Percentiles rank a stretch among this genome's conserved stretches.
Evolutionary conservation across 1,140 invertebrate species (phyloP).

Genomic region (Euura saliciscinereae): DNA sequence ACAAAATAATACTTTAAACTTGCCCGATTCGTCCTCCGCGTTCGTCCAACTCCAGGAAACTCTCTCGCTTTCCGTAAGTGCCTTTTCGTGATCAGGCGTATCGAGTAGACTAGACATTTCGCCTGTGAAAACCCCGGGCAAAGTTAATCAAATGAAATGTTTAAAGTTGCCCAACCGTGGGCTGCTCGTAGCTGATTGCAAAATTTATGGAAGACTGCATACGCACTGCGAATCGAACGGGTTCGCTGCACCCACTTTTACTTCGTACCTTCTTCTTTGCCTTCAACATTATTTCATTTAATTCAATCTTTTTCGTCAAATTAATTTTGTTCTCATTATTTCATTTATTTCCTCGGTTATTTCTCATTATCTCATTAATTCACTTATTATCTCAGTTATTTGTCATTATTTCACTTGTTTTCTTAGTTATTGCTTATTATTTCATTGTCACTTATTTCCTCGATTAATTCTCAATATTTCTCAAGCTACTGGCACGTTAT

Average conservation of each 20-base stretch:
- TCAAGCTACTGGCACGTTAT: no score
- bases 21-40: constrained; percentile 41
- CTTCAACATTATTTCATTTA: not conserved
- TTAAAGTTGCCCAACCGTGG: constrained; percentile 41
- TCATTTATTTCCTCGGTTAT: no score
- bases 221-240: not conserved
- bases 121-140: not conserved
- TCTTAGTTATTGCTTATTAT: no score
- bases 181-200: constrained; percentile 36
- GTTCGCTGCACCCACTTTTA: not conserved
- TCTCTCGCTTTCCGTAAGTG: constrained; percentile 24
- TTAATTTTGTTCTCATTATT: no score
- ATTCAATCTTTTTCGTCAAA: no score
- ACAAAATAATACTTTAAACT: constrained; percentile 46
- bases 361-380: no score
- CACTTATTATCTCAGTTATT: no score
- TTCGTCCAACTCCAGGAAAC: constrained; percentile 39
- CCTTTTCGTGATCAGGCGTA: not conserved
- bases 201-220: constrained; percentile 36
- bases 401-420: no score
- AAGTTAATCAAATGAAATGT: constrained; percentile 43
- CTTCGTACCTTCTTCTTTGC: not conserved
- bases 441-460: no score
- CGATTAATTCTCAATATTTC: no score
- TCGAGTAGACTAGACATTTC: no score